Percentiles rank a stretch among this genome's conserved stretches.
Evolutionary conservation across 2,797 vertebrate genomes (phyloP).

Genomic region (Pygocentrus nattereri): DNA sequence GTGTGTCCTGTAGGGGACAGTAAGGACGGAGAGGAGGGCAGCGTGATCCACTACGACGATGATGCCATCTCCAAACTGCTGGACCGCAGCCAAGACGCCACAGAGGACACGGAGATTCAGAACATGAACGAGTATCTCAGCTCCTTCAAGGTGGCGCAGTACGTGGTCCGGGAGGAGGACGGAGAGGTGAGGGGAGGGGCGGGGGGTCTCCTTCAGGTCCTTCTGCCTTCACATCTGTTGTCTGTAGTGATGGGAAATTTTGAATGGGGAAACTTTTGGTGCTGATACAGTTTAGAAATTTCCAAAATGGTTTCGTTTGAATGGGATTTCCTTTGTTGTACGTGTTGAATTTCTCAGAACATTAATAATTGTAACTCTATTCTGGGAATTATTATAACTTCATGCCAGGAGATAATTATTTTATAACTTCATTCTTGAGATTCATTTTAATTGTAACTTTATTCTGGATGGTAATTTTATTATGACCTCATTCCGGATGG

Average conservation of each 20-base stretch:
- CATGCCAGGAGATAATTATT: too few species aligned
- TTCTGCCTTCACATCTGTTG: not conserved
- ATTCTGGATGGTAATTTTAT: too few species aligned
- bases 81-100: slow-evolving; percentile 94
- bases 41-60: slow-evolving; percentile 96
- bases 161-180: slow-evolving; percentile 96
- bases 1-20: slow-evolving; percentile 83
- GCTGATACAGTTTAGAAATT: too few species aligned
- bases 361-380: too few species aligned
- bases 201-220: not conserved
- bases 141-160: slow-evolving; percentile 99
- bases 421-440: too few species aligned
- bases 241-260: not conserved
- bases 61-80: slow-evolving; percentile 96
- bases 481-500: too few species aligned
- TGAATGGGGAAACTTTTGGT: not conserved
- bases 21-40: slow-evolving; percentile 95
- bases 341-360: too few species aligned
- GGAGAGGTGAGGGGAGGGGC: slow-evolving; percentile 86
- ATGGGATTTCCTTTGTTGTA: too few species aligned
- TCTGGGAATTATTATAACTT: too few species aligned
- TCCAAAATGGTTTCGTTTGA: too few species aligned
- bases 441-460: too few species aligned
- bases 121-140: slow-evolving; percentile 99
- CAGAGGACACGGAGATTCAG: slow-evolving; percentile 96